Evolutionary conservation across 2,797 vertebrate genomes (phyloP).

Genomic region (Syndactyla subalaris): DNA sequence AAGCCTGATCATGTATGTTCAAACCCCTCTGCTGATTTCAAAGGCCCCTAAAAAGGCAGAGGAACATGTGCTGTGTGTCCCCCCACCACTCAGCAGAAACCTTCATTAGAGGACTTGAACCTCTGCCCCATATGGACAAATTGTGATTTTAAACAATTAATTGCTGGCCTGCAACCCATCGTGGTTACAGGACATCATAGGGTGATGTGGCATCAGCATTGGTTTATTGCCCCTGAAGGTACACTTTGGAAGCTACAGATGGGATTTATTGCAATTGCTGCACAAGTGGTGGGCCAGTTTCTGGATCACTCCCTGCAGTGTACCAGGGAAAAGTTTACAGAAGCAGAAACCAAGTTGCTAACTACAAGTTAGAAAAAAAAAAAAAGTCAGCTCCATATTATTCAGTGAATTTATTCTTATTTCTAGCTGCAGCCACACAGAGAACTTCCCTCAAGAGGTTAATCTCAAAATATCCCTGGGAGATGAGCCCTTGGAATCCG

Average conservation of each 20-base stretch:
- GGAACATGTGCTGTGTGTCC: accelerated
- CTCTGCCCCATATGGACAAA: not conserved
- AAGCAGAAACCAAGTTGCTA: not conserved
- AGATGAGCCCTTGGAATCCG: not conserved
- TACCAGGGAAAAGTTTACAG: not conserved
- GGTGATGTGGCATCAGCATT: not conserved
- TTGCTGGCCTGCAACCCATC: not conserved
- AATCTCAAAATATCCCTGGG: not conserved
- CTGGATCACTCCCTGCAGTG: not conserved
- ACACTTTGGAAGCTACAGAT: not conserved
- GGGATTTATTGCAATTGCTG: not conserved
- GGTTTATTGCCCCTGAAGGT: not conserved
- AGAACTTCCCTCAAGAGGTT: not conserved
- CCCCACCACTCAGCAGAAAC: not conserved
- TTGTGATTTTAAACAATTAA: not conserved
- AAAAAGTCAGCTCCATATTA: not conserved
- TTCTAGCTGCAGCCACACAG: not conserved
- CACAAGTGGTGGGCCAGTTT: not conserved
- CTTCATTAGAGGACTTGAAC: not conserved
- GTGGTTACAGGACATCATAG: not conserved
- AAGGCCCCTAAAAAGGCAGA: not conserved
- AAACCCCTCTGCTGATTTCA: not conserved
- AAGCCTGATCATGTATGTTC: not conserved
- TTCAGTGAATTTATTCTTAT: not conserved
- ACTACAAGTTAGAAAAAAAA: not conserved